Evolutionary conservation across 2,888 invertebrate genomes (phyloP).

Genomic region (Hirtodrosophila histrioides): DNA sequence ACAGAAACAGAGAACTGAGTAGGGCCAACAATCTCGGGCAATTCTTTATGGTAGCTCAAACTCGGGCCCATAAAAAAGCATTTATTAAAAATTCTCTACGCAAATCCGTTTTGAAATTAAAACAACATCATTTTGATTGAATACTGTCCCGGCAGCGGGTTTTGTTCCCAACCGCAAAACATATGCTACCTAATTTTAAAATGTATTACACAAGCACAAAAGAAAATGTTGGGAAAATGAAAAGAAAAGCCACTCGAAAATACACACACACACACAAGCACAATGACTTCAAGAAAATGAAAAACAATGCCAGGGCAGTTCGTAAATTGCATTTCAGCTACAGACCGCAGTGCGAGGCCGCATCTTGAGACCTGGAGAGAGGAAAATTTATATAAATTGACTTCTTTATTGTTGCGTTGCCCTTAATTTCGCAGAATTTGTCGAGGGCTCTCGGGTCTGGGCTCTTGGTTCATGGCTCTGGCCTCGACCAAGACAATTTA

Average conservation of each 20-base stretch:
- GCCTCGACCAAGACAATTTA: constrained; percentile 60
- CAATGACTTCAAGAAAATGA: constrained; percentile 20
- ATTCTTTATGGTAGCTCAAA: constrained; percentile 54
- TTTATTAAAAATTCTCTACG: constrained; percentile 81
- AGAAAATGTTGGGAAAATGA: constrained; percentile 29
- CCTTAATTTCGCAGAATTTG: constrained; percentile 77
- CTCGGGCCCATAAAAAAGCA: constrained; percentile 49
- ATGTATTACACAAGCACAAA: constrained; percentile 61
- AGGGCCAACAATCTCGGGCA: constrained; percentile 32
- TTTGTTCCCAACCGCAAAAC: constrained; percentile 56
- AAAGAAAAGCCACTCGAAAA: constrained; percentile 62
- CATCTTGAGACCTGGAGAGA: constrained; percentile 44
- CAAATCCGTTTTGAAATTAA: constrained; percentile 77
- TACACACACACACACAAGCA: constrained; percentile 35
- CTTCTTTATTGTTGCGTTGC: constrained; percentile 76
- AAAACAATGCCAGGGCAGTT: constrained; percentile 57
- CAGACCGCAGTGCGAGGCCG: constrained; percentile 50
- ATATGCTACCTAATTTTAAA: constrained; percentile 80
- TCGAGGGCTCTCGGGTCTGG: constrained; percentile 31
- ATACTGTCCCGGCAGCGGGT: constrained; percentile 43
- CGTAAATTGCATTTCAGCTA: constrained; percentile 72
- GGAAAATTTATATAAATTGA: constrained; percentile 81
- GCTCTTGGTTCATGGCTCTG: background rate
- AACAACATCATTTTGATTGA: constrained; percentile 81
- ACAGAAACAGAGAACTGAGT: background rate